phyloP scores from a whole-genome alignment of 2,888 invertebrate species.

The Chymomyza fuscimana region DNA sequence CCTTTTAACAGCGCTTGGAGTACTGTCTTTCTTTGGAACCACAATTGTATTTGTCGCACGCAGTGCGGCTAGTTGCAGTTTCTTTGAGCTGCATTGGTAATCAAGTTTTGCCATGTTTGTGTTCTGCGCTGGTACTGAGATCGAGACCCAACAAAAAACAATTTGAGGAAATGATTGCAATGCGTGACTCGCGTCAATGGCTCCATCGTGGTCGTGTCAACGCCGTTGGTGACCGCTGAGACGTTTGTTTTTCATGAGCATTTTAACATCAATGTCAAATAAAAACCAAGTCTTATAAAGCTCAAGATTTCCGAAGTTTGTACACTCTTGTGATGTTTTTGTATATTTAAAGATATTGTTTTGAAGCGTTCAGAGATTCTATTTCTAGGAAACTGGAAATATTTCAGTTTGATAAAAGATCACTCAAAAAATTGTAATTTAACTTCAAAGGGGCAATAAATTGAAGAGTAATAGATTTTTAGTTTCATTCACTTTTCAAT shows the following conservation, averaged over 20 bases:
- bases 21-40: conserved; percentile 46
- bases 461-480: too few species aligned
- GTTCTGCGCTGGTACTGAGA: neutral
- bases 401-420: too few species aligned
- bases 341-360: too few species aligned
- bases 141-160: conserved; percentile 14
- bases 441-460: too few species aligned
- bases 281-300: neutral
- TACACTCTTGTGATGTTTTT: neutral
- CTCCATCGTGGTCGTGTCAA: conserved; percentile 51
- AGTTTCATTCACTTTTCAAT: too few species aligned
- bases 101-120: conserved; percentile 48
- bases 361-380: too few species aligned
- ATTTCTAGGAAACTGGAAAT: too few species aligned
- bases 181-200: conserved; percentile 65
- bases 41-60: conserved; percentile 11
- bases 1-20: conserved; percentile 36
- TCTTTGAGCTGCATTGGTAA: conserved; percentile 42
- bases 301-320: neutral
- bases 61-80: neutral
- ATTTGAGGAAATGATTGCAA: conserved; percentile 52
- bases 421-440: too few species aligned
- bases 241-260: neutral
- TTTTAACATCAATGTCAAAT: neutral
- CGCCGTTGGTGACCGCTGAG: conserved; percentile 37